Evolutionary conservation across 2,888 invertebrate species (phyloP).

Genomic region (Fabriciana adippe): DNA sequence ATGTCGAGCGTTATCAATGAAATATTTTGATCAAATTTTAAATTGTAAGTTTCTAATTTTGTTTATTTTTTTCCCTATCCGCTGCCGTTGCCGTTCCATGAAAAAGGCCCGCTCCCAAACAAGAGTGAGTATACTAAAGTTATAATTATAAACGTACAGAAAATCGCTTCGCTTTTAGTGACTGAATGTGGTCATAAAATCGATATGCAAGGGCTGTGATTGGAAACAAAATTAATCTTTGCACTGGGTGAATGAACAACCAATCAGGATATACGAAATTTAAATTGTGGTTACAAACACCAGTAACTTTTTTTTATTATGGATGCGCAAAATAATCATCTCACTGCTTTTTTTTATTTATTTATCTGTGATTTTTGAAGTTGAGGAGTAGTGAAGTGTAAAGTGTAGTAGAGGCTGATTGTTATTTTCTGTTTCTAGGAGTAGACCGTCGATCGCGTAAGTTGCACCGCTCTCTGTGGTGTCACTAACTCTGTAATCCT

Average conservation of each 20-base stretch:
- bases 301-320: constrained; percentile 65
- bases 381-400: constrained; percentile 51
- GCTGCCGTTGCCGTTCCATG: constrained; percentile 66
- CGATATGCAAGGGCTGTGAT: constrained; percentile 55
- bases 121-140: constrained; percentile 82
- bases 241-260: constrained; percentile 45
- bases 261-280: constrained; percentile 47
- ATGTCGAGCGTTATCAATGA: constrained; percentile 47
- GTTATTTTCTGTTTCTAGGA: constrained; percentile 83
- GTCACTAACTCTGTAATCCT: constrained; percentile 75
- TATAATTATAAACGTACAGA: constrained; percentile 46
- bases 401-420: constrained; percentile 75
- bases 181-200: constrained; percentile 56
- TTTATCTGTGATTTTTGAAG: constrained; percentile 55
- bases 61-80: constrained; percentile 64
- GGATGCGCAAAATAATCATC: constrained; percentile 69
- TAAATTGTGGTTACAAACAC: constrained; percentile 35
- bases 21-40: constrained; percentile 46
- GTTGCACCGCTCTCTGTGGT: constrained; percentile 82
- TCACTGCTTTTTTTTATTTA: constrained; percentile 64
- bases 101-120: constrained; percentile 85
- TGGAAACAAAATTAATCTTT: constrained; percentile 55
- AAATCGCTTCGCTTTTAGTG: constrained; percentile 69
- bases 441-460: constrained; percentile 83
- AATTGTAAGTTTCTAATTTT: constrained; percentile 59